Base-by-base conservation (phyloP, 2,888 invertebrate species). In the Agriopis marginaria region DNA sequence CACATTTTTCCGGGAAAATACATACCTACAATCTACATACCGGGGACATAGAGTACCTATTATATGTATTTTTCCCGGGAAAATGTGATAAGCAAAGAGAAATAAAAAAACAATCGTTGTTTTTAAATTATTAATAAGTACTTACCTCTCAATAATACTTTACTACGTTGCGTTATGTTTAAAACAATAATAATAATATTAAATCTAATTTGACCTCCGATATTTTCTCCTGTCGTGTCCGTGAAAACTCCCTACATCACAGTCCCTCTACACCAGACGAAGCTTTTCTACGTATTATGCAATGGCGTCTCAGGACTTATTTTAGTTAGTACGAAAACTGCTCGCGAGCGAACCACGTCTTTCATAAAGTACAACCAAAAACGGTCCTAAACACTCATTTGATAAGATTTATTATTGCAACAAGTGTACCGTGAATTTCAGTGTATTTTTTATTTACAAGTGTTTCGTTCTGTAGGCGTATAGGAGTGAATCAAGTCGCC, bases 281-380 rank as follows among this genome's bases (percentile, higher is more conserved):
- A 93, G 93, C 93, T 93, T 92, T 91, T 90, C 90, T 87, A 80
- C 88, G 89, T 86, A 88, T 94, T 94, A 92, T 89, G 93, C 92
- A 94, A 94, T 85, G 84, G 79, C 82, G 86, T 88, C 88, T 88
- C 86, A 86, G 86, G 86, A 87, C 88, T 90, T 89, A 92, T 92
- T 92, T 92, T 89, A 88, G 93, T 92, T 89, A 87, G 91, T 90
- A 81, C 86, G 88, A 89, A 88, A 84, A 80, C 82, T 81, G 79
- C 77, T 75, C 83, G 85, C 86, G 86, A 60, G 70, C 81, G 75
- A 77, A 77, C 79, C 88, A 85, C 88, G 82, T 79, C 82, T 78
- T 72, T 73, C 71, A 72, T 67, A 71, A 64, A 77, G 75, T 71
- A 76, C 68, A 74, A 70, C 68, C 70, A 68, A 73, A 75, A 70